Evolutionary conservation across 2,797 vertebrate species (phyloP).

Genomic region (Halcyon leucocephala): DNA sequence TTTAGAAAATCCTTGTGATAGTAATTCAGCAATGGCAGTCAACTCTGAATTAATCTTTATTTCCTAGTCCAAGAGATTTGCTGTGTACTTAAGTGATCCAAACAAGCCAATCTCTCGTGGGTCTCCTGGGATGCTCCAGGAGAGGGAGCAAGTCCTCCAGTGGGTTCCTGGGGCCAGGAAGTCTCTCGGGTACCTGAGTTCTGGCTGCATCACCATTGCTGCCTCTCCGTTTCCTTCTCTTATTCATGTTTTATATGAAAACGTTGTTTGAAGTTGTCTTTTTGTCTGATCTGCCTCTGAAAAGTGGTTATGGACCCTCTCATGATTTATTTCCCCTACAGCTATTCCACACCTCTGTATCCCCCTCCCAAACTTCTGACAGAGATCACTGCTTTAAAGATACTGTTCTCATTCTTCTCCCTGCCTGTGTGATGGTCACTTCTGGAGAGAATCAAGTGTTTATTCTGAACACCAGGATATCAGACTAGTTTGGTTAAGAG

Average conservation of each 20-base stretch:
- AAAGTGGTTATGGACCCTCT: not conserved
- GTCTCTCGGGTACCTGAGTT: not conserved
- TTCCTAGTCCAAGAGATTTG: not conserved
- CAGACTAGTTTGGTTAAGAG: not conserved
- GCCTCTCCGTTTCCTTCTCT: not conserved
- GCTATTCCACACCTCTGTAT: not conserved
- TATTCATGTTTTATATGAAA: not conserved
- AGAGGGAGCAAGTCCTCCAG: constrained; percentile 47
- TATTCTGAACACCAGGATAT: not conserved
- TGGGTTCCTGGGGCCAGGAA: not conserved
- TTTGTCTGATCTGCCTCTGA: not conserved
- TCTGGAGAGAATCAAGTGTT: not conserved
- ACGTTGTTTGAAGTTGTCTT: not conserved
- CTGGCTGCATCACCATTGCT: not conserved
- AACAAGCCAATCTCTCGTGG: not conserved
- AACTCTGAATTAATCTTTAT: not conserved
- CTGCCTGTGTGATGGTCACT: not conserved
- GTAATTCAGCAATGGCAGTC: not conserved
- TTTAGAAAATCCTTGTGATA: not conserved
- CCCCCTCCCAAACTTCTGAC: not conserved
- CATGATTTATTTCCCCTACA: not conserved
- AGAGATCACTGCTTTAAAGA: not conserved
- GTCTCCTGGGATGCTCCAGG: not conserved
- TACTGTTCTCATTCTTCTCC: not conserved
- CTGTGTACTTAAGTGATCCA: not conserved